Evolutionary conservation across 1,140 invertebrate genomes (phyloP).

Genomic region (Eupristina koningsbergeri): DNA sequence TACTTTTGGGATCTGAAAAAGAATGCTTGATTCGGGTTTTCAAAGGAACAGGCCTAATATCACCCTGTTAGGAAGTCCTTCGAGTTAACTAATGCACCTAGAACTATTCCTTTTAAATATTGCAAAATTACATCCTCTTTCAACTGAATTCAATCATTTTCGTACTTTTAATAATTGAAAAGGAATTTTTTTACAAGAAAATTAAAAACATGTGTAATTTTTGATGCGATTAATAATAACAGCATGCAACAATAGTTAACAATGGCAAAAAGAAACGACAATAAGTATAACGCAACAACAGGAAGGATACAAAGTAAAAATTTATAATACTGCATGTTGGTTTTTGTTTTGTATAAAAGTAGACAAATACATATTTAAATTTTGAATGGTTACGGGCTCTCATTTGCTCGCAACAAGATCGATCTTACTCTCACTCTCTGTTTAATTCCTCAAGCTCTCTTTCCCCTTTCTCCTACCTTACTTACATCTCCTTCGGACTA

Average conservation of each 20-base stretch:
- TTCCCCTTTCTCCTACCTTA: background rate
- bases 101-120: background rate
- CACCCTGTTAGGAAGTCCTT: background rate
- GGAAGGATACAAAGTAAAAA: no score
- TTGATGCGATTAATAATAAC: no score
- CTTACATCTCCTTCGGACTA: background rate
- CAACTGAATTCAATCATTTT: background rate
- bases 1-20: background rate
- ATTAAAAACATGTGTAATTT: no score
- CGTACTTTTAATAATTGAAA: no score
- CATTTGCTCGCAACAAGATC: background rate
- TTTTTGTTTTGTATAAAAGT: no score
- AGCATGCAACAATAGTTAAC: no score
- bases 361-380: background rate
- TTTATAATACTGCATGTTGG: no score
- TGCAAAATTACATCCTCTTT: background rate
- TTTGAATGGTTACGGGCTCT: background rate
- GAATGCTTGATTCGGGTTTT: background rate
- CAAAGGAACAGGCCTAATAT: background rate
- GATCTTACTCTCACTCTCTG: constrained; percentile 13
- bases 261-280: no score
- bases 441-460: background rate
- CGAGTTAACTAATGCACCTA: background rate
- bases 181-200: no score
- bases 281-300: no score